Percentiles rank a stretch among this genome's conserved stretches.
phyloP scores from a whole-genome alignment of 2,113 vertebrate genomes.

The Perca fluviatilis region DNA sequence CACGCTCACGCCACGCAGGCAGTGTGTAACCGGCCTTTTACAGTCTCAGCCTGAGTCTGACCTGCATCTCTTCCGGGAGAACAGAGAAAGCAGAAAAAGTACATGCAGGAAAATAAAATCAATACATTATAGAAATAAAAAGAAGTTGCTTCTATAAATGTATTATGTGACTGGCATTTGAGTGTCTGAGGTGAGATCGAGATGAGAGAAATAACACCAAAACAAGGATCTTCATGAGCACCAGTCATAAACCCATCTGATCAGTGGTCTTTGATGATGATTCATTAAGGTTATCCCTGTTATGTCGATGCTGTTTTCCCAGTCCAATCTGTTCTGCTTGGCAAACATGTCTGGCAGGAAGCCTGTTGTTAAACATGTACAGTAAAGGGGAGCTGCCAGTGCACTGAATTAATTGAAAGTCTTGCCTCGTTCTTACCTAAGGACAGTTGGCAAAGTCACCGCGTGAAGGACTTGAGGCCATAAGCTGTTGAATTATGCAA shows the following conservation, averaged over 20 bases:
- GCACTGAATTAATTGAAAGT: constrained; percentile 56
- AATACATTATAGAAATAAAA: not conserved
- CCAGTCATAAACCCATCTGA: not conserved
- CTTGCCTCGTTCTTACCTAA: constrained; percentile 53
- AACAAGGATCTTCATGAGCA: not conserved
- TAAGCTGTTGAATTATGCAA: constrained; percentile 74
- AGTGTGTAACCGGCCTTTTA: not conserved
- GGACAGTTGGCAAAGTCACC: constrained; percentile 71
- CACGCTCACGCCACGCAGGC: too few species aligned
- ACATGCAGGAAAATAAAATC: not conserved
- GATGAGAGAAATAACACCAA: not conserved
- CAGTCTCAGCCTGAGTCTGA: not conserved
- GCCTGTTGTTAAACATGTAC: constrained; percentile 60
- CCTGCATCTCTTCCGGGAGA: not conserved
- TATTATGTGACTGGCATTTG: not conserved
- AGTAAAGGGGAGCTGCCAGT: constrained; percentile 43
- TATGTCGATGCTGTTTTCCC: constrained; percentile 39
- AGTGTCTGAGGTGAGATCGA: not conserved
- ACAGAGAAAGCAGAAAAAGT: not conserved
- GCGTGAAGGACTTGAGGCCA: constrained; percentile 47
- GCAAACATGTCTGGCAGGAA: constrained; percentile 52
- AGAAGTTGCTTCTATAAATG: not conserved
- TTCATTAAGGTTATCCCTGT: constrained; percentile 31
- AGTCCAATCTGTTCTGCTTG: constrained; percentile 51
- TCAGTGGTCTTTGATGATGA: constrained; percentile 12